Base-by-base conservation (phyloP, 2,113 vertebrate genomes). In the Amazona vittata region DNA sequence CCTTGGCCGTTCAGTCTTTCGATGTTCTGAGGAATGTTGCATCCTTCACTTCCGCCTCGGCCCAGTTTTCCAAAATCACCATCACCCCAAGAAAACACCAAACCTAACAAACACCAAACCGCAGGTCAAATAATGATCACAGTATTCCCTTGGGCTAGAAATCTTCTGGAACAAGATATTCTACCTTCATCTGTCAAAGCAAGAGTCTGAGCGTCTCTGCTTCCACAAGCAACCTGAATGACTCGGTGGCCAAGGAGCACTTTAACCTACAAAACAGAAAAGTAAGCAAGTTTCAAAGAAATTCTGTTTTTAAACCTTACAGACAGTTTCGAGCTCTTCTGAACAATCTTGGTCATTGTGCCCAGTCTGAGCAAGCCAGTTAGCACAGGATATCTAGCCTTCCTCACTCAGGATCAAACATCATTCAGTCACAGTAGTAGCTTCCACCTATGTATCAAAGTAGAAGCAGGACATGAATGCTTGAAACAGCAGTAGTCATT, bases 21-120 rank as follows among this genome's bases (percentile, higher is more conserved):
- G 3, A 99, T 99, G 97, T 99, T 99, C 97, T 99, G 99, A n/a
- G 99, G 99, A 76, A 99, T 98, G 96, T 99, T 99, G 96, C 99
- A 99, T 86, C 99, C 99, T 97, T 99, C 99, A 29, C 99, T 99
- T 95, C 99, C 99, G 81, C 99, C 99, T 50, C 99, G 99, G 63
- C 99, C 99, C 81, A 99, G 96, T 93, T 99, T 99, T 71, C 99
- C 99, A 94, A 99, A 99, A 85, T 99, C 99, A 22, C 99, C 99
- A 57, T 99, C 99, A 29, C 99, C 99, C 99, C 99, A 99, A 64
- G 99, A 99, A 97, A 99, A 99, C 85, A 99, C 99, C 98, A 99
- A 95, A 22, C 99, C 99, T 99, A 92, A 41, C 35, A 95, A 93
- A 95, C 55, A 96, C 19, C 92, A 76, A 94, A 50, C 20, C 7